Conservation (phyloP, 1,140 invertebrate species). For the Heliconius himera region DNA sequence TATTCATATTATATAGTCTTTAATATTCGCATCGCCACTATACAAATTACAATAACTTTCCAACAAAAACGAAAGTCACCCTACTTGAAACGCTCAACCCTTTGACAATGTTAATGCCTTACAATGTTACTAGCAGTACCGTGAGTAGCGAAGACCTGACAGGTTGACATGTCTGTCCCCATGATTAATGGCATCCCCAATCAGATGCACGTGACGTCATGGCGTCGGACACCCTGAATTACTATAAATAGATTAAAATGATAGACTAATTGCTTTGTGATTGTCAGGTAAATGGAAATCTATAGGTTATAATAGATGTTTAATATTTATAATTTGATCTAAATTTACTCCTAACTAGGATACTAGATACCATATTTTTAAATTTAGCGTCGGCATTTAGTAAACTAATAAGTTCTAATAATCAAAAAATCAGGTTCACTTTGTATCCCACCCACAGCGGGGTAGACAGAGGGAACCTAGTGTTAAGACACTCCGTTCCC, state of each 20-base stretch:
- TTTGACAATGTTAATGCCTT: conserved; percentile 41
- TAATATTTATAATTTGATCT: not conserved
- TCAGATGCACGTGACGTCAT: conserved; percentile 75
- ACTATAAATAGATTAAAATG: conserved; percentile 46
- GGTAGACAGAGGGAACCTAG: too few species aligned
- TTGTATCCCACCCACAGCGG: too few species aligned
- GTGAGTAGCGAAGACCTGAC: conserved; percentile 44
- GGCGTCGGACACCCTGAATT: conserved; percentile 35
- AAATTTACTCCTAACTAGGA: too few species aligned
- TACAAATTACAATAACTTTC: conserved; percentile 1
- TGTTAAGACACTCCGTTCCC: too few species aligned
- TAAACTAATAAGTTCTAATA: too few species aligned
- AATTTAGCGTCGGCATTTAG: too few species aligned
- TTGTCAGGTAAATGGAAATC: conserved; percentile 7
- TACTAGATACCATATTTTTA: too few species aligned
- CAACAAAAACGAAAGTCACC: conserved; percentile 35
- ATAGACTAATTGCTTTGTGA: conserved; percentile 24
- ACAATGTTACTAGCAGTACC: conserved; percentile 50
- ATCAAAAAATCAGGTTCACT: too few species aligned
- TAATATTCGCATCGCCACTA: not conserved
- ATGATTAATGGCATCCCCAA: conserved; percentile 68
- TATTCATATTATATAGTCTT: too few species aligned
- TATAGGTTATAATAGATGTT: not conserved
- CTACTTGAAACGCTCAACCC: conserved; percentile 28
- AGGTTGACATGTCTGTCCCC: conserved; percentile 63